These are phyloP conservation scores for Aurelia aurita DNA, from an alignment of 30 jellyfish, hydroid and myxozoan species.

Conservation along the genomic window DNA sequence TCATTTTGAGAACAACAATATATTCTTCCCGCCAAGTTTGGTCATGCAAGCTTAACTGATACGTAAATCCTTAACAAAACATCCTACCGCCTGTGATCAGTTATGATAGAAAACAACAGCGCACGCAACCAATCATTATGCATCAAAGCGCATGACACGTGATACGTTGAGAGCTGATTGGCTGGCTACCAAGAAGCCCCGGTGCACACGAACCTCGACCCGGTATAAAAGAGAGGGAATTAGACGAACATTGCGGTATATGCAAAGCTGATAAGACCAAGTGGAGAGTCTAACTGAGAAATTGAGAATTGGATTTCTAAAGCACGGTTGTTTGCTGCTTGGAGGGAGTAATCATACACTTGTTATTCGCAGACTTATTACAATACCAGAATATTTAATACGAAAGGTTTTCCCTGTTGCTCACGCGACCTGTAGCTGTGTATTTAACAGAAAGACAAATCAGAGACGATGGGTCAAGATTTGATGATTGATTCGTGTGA, in stretches of 20 bases:
- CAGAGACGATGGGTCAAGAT: slow-evolving; percentile 42
- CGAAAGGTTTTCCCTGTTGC: no score
- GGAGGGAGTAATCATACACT: no score
- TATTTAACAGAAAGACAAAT: background rate
- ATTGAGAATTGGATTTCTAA: no score
- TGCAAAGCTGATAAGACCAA: no score
- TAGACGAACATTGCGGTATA: no score
- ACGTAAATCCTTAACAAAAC: slow-evolving; percentile 53
- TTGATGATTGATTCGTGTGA: slow-evolving; percentile 25
- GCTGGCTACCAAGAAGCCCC: slow-evolving; percentile 14
- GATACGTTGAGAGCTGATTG: slow-evolving; percentile 15
- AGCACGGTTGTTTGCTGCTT: no score
- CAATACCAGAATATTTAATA: no score
- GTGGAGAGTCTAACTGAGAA: no score
- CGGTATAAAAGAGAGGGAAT: no score
- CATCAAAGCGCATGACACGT: background rate
- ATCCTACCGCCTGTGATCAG: slow-evolving; percentile 23
- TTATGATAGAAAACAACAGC: background rate
- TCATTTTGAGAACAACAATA: slow-evolving; percentile 31
- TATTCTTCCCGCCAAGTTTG: slow-evolving; percentile 21
- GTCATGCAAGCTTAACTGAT: slow-evolving; percentile 58
- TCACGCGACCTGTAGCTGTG: no score
- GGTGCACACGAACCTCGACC: slow-evolving; percentile 30
- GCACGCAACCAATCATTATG: slow-evolving; percentile 20
- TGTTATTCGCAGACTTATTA: no score